Percentiles rank a stretch among this genome's conserved stretches.
Conservation (phyloP, 2,888 invertebrate species). For the Drosophila lutescens region DNA sequence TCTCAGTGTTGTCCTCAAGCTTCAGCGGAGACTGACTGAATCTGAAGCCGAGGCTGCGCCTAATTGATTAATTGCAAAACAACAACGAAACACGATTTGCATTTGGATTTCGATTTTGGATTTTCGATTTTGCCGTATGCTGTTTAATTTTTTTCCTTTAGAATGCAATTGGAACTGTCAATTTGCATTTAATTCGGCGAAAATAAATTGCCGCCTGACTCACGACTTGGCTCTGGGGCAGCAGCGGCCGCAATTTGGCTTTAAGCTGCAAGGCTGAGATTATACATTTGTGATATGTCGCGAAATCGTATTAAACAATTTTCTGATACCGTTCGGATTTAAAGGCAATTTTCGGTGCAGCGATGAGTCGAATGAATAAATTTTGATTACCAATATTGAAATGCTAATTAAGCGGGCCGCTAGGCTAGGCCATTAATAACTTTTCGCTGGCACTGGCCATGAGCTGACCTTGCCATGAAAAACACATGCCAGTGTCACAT, state of each 20-base stretch:
- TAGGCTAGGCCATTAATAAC: constrained; percentile 54
- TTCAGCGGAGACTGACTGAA: constrained; percentile 24
- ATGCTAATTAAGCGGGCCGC: constrained; percentile 54
- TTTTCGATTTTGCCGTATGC: constrained; percentile 36
- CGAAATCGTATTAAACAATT: constrained; percentile 22
- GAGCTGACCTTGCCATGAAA: constrained; percentile 56
- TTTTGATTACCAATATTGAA: constrained; percentile 37
- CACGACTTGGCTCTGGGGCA: constrained; percentile 58
- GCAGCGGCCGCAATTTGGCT: constrained; percentile 40
- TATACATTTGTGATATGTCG: constrained; percentile 37
- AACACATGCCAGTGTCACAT: constrained; percentile 45
- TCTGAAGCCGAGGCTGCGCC: constrained; percentile 59
- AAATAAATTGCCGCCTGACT: constrained; percentile 78
- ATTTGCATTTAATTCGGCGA: constrained; percentile 78
- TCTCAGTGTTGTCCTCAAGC: constrained; percentile 33
- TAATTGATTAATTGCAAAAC: constrained; percentile 79
- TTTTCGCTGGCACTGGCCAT: constrained; percentile 50
- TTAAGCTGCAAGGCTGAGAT: constrained; percentile 32
- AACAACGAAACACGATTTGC: constrained; percentile 77
- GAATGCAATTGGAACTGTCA: constrained; percentile 78
- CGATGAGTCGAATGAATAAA: constrained; percentile 19
- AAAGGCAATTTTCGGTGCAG: constrained; percentile 32
- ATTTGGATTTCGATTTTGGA: constrained; percentile 67
- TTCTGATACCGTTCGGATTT: constrained; percentile 1
- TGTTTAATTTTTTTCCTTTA: constrained; percentile 39